phyloP scores from a whole-genome alignment of 2,113 vertebrate genomes.

The Pituophis catenifer region DNA sequence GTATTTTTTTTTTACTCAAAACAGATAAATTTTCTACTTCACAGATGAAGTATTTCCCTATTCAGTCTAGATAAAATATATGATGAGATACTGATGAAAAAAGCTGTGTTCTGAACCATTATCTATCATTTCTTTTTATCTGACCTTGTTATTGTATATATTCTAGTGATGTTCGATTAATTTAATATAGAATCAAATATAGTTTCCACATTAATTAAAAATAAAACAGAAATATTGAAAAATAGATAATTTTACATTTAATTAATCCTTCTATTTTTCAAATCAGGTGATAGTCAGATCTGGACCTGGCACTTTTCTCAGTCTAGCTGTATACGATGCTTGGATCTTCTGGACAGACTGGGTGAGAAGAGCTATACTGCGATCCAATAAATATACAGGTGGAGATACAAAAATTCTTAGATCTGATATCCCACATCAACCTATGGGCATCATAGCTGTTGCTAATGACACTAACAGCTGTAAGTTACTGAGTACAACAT shows the following conservation, averaged over 20 bases:
- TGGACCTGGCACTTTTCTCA: constrained; percentile 91
- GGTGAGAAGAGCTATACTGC: constrained; percentile 87
- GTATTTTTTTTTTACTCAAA: neutral
- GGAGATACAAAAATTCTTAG: constrained; percentile 91
- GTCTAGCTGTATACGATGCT: constrained; percentile 89
- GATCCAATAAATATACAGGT: constrained; percentile 94
- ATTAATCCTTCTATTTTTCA: constrained; percentile 24
- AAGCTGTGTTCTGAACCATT: neutral
- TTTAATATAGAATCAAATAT: neutral
- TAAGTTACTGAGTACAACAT: constrained; percentile 71
- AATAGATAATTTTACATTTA: neutral
- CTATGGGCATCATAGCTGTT: constrained; percentile 95
- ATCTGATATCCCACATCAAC: constrained; percentile 94
- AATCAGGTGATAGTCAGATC: constrained; percentile 91
- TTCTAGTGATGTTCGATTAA: neutral
- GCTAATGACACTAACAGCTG: constrained; percentile 94
- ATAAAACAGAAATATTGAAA: neutral
- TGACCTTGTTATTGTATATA: neutral
- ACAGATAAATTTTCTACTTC: neutral
- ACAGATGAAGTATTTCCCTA: neutral
- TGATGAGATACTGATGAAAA: neutral
- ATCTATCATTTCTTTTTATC: neutral
- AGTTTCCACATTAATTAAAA: neutral
- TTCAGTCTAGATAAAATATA: neutral
- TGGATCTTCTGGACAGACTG: constrained; percentile 99